These are phyloP conservation scores for Oeneis ivallda DNA, from an alignment of 2,888 invertebrate genomes.

Conservation along the genomic window DNA sequence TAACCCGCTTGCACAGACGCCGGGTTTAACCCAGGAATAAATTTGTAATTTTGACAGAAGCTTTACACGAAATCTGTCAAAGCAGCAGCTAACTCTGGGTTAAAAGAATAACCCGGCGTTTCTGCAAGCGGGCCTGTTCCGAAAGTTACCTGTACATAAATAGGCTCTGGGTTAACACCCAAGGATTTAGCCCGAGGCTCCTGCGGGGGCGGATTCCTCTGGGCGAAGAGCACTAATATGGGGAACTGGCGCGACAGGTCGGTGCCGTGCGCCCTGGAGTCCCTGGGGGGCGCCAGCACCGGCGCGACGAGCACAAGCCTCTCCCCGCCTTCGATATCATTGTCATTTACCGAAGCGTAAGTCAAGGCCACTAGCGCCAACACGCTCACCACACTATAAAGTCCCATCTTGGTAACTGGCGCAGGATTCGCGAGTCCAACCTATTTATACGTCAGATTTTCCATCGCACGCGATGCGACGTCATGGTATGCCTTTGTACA, in stretches of 20 bases:
- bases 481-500: slow-evolving; percentile 51
- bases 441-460: slow-evolving; percentile 74
- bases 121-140: no score
- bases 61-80: no score
- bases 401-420: slow-evolving; percentile 74
- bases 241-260: slow-evolving; percentile 72
- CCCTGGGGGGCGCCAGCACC: slow-evolving; percentile 70
- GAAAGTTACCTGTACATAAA: slow-evolving; percentile 68
- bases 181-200: slow-evolving; percentile 66
- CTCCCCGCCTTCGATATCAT: slow-evolving; percentile 61
- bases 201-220: slow-evolving; percentile 48
- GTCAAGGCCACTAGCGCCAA: slow-evolving; percentile 57
- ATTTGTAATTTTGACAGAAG: no score
- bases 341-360: slow-evolving; percentile 61
- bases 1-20: no score
- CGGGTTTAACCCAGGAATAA: no score
- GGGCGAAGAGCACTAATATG: slow-evolving; percentile 65
- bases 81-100: no score
- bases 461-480: slow-evolving; percentile 57
- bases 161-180: slow-evolving; percentile 55
- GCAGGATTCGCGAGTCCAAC: slow-evolving; percentile 62
- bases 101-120: no score
- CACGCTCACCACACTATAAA: slow-evolving; percentile 59
- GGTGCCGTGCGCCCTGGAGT: slow-evolving; percentile 59
- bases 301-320: slow-evolving; percentile 68